Conservation (phyloP, 1,140 invertebrate genomes). For the Ctenoplectra terminalis region DNA sequence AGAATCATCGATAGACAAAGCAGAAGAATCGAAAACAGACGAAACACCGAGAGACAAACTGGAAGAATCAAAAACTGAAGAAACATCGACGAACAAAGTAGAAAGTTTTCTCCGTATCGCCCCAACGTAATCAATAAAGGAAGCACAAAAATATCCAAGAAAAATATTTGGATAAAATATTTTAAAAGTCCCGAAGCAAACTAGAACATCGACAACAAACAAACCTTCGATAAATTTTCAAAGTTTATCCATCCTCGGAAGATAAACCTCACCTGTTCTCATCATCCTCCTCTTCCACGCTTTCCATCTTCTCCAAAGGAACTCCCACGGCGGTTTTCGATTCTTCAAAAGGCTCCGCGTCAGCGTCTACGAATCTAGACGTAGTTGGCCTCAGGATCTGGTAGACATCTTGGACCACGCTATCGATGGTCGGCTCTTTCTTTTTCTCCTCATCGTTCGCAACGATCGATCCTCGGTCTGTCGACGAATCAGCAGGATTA, state of each 20-base stretch:
- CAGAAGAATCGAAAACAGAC: background rate
- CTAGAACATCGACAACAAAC: too few species aligned
- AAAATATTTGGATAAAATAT: too few species aligned
- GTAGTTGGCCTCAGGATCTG: conserved; percentile 65
- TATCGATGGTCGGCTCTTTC: conserved; percentile 69
- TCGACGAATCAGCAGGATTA: background rate
- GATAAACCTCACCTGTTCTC: conserved; percentile 69
- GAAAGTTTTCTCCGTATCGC: too few species aligned
- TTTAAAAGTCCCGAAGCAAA: too few species aligned
- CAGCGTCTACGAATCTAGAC: conserved; percentile 59
- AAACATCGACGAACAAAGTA: background rate
- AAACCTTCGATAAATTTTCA: background rate
- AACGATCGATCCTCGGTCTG: background rate
- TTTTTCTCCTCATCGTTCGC: conserved; percentile 36
- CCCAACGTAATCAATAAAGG: too few species aligned
- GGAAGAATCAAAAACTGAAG: background rate
- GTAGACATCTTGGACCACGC: conserved; percentile 73
- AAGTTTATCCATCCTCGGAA: too few species aligned
- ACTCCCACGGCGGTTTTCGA: conserved; percentile 27
- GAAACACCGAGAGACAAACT: too few species aligned
- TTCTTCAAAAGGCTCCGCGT: conserved; percentile 2
- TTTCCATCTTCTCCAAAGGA: conserved; percentile 38
- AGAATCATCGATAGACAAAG: background rate
- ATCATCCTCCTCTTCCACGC: conserved; percentile 71
- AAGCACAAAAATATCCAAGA: too few species aligned